These are phyloP conservation scores for Actias luna DNA, from an alignment of 2,888 invertebrate genomes.

Conservation along the genomic window DNA sequence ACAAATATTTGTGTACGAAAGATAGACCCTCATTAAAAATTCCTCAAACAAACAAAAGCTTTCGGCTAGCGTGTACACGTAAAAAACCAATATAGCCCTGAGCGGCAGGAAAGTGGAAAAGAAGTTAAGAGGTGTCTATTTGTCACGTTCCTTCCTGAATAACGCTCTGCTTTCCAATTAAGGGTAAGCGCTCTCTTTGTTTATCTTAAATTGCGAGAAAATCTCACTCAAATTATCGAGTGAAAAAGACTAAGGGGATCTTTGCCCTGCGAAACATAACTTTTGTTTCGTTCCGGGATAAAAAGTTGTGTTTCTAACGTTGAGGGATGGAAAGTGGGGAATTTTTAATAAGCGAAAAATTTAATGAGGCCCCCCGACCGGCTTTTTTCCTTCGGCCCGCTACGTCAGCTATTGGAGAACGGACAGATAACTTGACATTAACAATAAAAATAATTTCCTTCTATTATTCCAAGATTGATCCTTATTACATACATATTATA, in stretches of 20 bases:
- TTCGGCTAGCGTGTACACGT: conserved; percentile 63
- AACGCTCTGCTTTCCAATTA: conserved; percentile 81
- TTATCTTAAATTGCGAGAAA: conserved; percentile 82
- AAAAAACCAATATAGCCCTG: conserved; percentile 76
- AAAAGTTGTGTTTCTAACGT: conserved; percentile 76
- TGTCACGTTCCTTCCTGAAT: conserved; percentile 81
- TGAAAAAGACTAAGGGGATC: conserved; percentile 75
- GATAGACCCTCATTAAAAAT: conserved; percentile 65
- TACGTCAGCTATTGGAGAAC: conserved; percentile 56
- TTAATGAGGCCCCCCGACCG: conserved; percentile 70
- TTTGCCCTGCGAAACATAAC: conserved; percentile 69
- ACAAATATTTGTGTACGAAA: conserved; percentile 36
- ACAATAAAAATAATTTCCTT: conserved; percentile 32
- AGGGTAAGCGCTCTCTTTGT: conserved; percentile 82
- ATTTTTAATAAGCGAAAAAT: conserved; percentile 82
- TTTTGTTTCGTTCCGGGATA: conserved; percentile 71
- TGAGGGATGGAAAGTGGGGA: conserved; percentile 71
- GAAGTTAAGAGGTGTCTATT: conserved; percentile 83
- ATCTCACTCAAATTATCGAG: conserved; percentile 82
- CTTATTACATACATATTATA: not conserved
- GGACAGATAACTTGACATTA: conserved; percentile 45
- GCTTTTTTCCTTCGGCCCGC: conserved; percentile 63
- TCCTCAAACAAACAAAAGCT: conserved; percentile 74
- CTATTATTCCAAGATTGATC: not conserved
- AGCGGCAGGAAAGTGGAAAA: conserved; percentile 74